Base-by-base conservation (phyloP, 2,797 vertebrate species). In the Telmatherina bonti region DNA sequence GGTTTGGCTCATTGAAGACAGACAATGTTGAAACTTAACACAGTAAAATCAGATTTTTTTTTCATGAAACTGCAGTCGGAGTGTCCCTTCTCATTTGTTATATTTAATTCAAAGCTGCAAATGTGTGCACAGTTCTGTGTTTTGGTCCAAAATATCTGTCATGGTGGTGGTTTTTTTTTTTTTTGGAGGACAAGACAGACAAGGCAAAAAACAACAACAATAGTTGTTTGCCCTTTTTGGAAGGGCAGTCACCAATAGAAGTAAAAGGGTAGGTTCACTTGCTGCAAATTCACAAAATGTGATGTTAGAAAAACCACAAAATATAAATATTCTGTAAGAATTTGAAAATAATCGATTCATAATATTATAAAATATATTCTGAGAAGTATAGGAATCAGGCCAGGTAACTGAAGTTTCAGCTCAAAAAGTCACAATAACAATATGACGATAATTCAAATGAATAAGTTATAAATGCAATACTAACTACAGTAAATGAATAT, bases 1-100 rank as follows among this genome's bases (percentile, higher is more conserved):
- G 54, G 15, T 67, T 62, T 13, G 33, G 58, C 45, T 66, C 38
- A 54, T 5, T 60, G 26, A 60, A 80, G 41, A 24, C 53, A 43
- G 69, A 79, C 2, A 1, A 29, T 56, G 69, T 43, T n/a, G 26
- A 56, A 61, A 72, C 11, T 41, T 54, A 33, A 41, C 52, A 18
- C 15, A 52, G 24, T 41, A n/a, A 7, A 7, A 57, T 62, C 18
- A 8, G 52, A n/a, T 61, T 78, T 63, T 51, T n/a, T 11, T n/a
- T 45, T 41, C 38, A 63, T 54, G 13, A 36, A 18, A 29, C 12
- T 52, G 31, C 31, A 55, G 6, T 26, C 5, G 11, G 29, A 52
- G 18, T 13, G 0, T 16, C 13, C 15, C 51, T 9, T 29, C 51
- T 53, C 12, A 26, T 53, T 16, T 53, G 26, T 29, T 26, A 27